A percentile compares a stretch with the other conserved stretches of the same genome.
Conservation (phyloP, 2,888 invertebrate genomes). For the Caenorhabditis imperialis region DNA sequence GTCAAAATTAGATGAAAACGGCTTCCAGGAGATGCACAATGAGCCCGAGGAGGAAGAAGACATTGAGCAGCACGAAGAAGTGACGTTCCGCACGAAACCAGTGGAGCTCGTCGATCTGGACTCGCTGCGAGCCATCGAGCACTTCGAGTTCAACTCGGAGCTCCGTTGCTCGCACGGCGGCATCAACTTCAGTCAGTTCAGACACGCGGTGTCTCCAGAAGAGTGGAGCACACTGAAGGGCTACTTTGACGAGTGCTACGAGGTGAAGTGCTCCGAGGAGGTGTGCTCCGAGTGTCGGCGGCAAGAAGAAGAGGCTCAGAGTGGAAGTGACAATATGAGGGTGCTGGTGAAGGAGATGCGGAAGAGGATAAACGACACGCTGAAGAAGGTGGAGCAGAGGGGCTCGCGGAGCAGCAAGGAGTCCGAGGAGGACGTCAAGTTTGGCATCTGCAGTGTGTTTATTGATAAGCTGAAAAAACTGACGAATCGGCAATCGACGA, state of each 20-base stretch:
- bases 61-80: not conserved
- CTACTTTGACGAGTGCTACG: conserved; percentile 46
- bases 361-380: conserved; percentile 41
- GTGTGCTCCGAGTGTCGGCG: conserved; percentile 50
- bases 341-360: conserved; percentile 43
- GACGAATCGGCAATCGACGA: conserved; percentile 30
- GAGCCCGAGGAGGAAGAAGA: conserved; percentile 24
- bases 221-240: conserved; percentile 67
- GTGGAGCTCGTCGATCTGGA: conserved; percentile 14
- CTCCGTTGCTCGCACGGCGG: conserved; percentile 60
- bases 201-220: conserved; percentile 56
- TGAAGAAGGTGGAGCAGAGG: conserved; percentile 28
- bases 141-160: conserved; percentile 56
- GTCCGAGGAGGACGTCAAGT: conserved; percentile 15
- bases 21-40: not conserved
- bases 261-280: conserved; percentile 41
- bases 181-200: conserved; percentile 61
- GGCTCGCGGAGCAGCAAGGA: not conserved
- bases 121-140: not conserved
- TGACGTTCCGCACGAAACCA: not conserved
- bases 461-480: conserved; percentile 38
- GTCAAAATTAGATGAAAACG: conserved; percentile 29
- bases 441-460: conserved; percentile 57
- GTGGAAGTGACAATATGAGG: conserved; percentile 36
- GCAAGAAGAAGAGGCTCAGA: conserved; percentile 41